Conservation (phyloP, 2,797 vertebrate species). For the Smutsia gigantea region DNA sequence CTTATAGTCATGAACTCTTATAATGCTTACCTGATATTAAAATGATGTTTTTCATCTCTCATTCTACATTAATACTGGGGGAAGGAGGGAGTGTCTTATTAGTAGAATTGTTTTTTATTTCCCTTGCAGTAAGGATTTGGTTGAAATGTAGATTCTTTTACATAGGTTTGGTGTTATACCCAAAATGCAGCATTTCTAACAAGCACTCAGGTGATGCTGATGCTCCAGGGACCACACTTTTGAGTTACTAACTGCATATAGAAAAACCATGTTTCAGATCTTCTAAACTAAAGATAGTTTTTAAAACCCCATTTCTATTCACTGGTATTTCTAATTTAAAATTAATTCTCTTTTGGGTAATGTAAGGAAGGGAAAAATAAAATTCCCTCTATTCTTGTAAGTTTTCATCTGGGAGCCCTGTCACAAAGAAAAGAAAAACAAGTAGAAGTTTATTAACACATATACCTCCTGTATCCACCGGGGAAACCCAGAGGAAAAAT, state of each 20-base stretch:
- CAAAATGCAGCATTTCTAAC: background rate
- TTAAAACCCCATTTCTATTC: background rate
- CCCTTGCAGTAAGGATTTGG: background rate
- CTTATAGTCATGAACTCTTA: background rate
- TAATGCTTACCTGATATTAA: background rate
- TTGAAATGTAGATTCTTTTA: background rate
- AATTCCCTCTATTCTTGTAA: background rate
- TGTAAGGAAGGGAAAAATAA: background rate
- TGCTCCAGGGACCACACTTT: background rate
- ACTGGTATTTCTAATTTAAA: background rate
- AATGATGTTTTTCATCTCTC: background rate
- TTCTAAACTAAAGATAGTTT: background rate
- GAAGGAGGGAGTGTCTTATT: background rate
- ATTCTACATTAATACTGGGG: background rate
- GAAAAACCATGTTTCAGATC: background rate
- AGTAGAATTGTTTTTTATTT: background rate
- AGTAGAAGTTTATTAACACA: background rate
- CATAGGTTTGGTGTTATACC: background rate
- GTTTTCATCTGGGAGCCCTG: background rate
- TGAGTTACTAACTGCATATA: background rate
- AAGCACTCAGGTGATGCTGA: background rate
- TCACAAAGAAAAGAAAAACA: background rate
- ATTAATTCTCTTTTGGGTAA: background rate
- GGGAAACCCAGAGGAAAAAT: background rate
- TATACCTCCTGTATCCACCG: background rate